Percentiles rank a stretch among this genome's conserved stretches.
phyloP scores from a whole-genome alignment of 2,888 invertebrate species.

The Eubasilissa splendida region DNA sequence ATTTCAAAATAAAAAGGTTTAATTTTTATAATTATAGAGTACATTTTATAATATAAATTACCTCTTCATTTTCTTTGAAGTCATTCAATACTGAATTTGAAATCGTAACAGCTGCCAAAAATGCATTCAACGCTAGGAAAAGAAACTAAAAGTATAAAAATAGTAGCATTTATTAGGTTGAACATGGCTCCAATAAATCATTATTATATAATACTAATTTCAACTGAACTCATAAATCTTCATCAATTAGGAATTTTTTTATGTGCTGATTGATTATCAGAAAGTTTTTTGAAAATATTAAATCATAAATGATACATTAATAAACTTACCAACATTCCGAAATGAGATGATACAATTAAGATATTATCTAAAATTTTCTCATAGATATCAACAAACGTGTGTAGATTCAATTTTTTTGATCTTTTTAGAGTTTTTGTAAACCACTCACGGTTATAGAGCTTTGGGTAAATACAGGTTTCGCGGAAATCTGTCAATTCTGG shows the following conservation, averaged over 20 bases:
- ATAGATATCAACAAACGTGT: background rate
- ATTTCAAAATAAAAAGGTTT: too few species aligned
- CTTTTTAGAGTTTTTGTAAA: background rate
- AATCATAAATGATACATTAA: background rate
- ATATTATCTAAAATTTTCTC: constrained; percentile 3
- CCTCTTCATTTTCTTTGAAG: too few species aligned
- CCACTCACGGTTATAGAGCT: background rate
- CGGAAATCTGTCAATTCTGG: background rate
- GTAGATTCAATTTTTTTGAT: background rate
- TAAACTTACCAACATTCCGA: constrained; percentile 22
- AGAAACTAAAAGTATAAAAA: constrained; percentile 15
- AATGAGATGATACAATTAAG: constrained; percentile 10
- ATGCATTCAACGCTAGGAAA: background rate
- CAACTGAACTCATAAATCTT: too few species aligned
- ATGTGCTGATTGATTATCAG: too few species aligned
- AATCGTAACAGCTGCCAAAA: background rate
- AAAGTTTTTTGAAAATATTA: too few species aligned
- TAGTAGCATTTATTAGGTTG: background rate
- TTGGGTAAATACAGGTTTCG: background rate
- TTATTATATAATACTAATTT: too few species aligned
- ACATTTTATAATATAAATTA: too few species aligned
- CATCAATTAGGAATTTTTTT: too few species aligned
- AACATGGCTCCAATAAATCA: too few species aligned
- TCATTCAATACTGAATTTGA: background rate
- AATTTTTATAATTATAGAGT: too few species aligned